Base-by-base conservation (phyloP, 1,140 invertebrate genomes). In the Penaeus vannamei region DNA sequence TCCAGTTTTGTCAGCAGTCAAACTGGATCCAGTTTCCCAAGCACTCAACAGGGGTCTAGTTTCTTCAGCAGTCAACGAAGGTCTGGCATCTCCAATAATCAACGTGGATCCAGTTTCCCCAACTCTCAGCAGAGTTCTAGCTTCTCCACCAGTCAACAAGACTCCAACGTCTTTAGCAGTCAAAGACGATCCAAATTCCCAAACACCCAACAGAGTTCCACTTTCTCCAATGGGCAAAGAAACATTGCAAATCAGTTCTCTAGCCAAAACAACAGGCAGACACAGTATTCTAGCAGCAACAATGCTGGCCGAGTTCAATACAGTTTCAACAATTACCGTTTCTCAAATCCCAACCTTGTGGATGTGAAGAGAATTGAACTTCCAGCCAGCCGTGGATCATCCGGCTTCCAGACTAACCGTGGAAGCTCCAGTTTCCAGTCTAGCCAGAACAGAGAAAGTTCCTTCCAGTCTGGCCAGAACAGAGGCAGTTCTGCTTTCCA, bases 301-400 rank as follows among this genome's bases (percentile, higher is more conserved):
- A 76, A 36, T 36, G 29, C 17, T 32, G 72, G 72, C 72, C 20
- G 19, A 76, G 20, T 32, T 22, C 72, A 76, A 76, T 76, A 76
- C 72, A 76, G 72, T 76, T 76, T 76, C 26, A 76, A 26, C 42
- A 36, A 26, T 76, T 32, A 76, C 72, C 72, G 72, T 32, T 76
- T 20, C 72, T 32, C 29, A 32, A 36, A 76, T 36, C 72, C 72
- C 29, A 76, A 76, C 72, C 72, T 76, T 29, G 72, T 76, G 29
- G 72, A 76, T 76, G n/a, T 76, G 29, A 76, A 76, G 72, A 29
- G n/a, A 36, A 29, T 36, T 76, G 42, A 76, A 29, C 42, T 76
- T 19, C 72, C 29, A 76, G 20, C 72, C 32, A 29, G 26, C n/a
- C 3, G n/a, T 32, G 32, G 20, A 19, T 76, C 69, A 29, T 76